These are phyloP conservation scores for Drosophila fungiperda DNA, from an alignment of 2,888 invertebrate species.

Conservation along the genomic window DNA sequence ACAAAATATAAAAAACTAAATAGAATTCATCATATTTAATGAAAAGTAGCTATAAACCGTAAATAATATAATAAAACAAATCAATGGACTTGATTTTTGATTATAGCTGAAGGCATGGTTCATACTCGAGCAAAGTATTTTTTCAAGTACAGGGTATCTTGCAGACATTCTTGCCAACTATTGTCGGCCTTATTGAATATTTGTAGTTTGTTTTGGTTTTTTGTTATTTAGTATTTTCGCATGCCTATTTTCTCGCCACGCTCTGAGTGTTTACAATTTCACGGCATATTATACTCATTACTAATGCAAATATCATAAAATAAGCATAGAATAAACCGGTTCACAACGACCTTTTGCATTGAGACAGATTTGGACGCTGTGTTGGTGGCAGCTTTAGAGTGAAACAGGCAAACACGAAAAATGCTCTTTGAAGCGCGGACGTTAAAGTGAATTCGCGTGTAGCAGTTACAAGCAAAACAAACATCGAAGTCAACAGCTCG, in stretches of 20 bases:
- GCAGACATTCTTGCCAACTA: not conserved
- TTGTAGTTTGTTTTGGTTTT: not conserved
- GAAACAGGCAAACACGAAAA: slow-evolving; percentile 46
- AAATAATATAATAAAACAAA: no score
- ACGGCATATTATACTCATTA: slow-evolving; percentile 73
- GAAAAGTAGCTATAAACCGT: no score
- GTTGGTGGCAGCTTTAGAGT: slow-evolving; percentile 63
- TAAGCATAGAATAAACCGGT: slow-evolving; percentile 65
- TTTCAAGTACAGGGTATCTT: not conserved
- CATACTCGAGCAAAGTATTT: not conserved
- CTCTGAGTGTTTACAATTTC: slow-evolving; percentile 72
- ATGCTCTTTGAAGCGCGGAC: slow-evolving; percentile 23
- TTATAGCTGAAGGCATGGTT: not conserved
- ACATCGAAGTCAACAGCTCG: slow-evolving; percentile 14
- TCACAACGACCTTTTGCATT: slow-evolving; percentile 72
- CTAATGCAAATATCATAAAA: slow-evolving; percentile 68
- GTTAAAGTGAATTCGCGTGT: slow-evolving; percentile 35
- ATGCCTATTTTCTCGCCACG: slow-evolving; percentile 38
- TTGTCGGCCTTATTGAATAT: slow-evolving; percentile 13
- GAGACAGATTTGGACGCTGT: slow-evolving; percentile 68
- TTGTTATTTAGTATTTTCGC: slow-evolving; percentile 5
- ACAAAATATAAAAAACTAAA: not conserved
- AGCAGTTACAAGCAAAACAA: slow-evolving; percentile 37
- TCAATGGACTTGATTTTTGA: not conserved
- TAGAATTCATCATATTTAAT: not conserved